A percentile compares a stretch with the other conserved stretches of the same genome.
phyloP scores from a whole-genome alignment of 2,797 vertebrate genomes.

The Knipowitschia caucasica region DNA sequence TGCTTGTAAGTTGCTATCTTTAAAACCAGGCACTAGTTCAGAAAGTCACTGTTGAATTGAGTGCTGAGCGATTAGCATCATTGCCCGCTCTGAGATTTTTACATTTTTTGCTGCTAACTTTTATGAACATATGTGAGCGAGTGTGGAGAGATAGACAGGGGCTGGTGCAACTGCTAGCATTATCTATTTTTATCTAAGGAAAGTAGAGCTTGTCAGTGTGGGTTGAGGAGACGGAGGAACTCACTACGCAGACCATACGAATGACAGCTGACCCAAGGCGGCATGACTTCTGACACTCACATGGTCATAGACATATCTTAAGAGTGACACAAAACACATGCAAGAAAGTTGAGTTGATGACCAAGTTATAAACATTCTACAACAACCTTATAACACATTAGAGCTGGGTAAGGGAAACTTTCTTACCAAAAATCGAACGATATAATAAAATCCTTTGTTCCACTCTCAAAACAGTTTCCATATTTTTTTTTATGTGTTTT shows the following conservation, averaged over 20 bases:
- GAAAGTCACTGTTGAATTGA: slow-evolving; percentile 23
- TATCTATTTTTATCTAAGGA: slow-evolving; percentile 81
- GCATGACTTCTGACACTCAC: slow-evolving; percentile 28
- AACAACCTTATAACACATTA: neutral
- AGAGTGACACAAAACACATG: slow-evolving; percentile 21
- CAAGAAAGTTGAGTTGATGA: neutral
- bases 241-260: slow-evolving; percentile 49
- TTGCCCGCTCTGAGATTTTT: slow-evolving; percentile 16
- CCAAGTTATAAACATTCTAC: neutral
- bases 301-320: slow-evolving; percentile 8
- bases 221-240: slow-evolving; percentile 59
- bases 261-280: slow-evolving; percentile 63
- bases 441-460: too few species aligned
- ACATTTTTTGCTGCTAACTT: slow-evolving; percentile 41
- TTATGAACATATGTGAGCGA: slow-evolving; percentile 22
- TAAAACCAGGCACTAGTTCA: slow-evolving; percentile 48
- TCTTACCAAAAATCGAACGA: too few species aligned
- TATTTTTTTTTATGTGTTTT: too few species aligned
- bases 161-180: slow-evolving; percentile 76
- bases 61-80: slow-evolving; percentile 9
- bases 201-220: slow-evolving; percentile 66
- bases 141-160: slow-evolving; percentile 64
- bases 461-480: too few species aligned
- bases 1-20: slow-evolving; percentile 50
- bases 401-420: too few species aligned